Percentiles rank a stretch among this genome's conserved stretches.
Evolutionary conservation across 2,797 vertebrate species (phyloP).

Genomic region (Gastrophryne carolinensis): DNA sequence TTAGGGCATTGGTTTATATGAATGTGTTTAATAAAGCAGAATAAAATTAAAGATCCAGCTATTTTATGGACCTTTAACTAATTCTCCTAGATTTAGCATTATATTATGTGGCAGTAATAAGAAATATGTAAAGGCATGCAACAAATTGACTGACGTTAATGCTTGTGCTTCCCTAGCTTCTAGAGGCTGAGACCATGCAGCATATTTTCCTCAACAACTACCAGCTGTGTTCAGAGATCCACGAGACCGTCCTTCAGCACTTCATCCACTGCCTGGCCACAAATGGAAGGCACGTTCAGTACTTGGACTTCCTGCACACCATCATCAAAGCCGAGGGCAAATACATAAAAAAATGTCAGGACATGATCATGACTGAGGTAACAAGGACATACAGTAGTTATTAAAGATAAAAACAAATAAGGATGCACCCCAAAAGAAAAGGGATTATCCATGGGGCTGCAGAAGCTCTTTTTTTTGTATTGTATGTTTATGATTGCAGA

Average conservation of each 20-base stretch:
- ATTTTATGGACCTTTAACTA: too few relatives aligned
- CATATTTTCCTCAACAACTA: conserved; percentile 98
- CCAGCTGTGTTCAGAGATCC: conserved; percentile 91
- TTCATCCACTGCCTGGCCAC: conserved; percentile 95
- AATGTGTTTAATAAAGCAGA: too few relatives aligned
- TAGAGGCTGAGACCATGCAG: conserved; percentile 94
- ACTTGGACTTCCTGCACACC: conserved; percentile 97
- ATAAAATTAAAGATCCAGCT: too few relatives aligned
- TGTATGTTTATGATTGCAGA: too few relatives aligned
- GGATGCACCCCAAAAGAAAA: too few relatives aligned
- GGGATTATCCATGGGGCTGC: too few relatives aligned
- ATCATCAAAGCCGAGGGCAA: conserved; percentile 98
- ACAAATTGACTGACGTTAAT: not conserved
- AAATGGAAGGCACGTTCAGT: conserved; percentile 93
- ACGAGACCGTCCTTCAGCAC: conserved; percentile 88
- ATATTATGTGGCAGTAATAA: not conserved
- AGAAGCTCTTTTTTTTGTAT: too few relatives aligned
- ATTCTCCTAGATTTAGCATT: too few relatives aligned
- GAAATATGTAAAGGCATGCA: too few relatives aligned
- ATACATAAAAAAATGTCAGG: conserved; percentile 98
- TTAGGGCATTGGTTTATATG: too few relatives aligned
- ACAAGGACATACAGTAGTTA: too few relatives aligned
- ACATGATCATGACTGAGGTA: conserved; percentile 99
- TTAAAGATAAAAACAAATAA: too few relatives aligned
- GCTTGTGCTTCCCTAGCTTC: conserved; percentile 68